These are phyloP conservation scores for Andrena camellia DNA, from an alignment of 2,888 invertebrate species.

Conservation along the genomic window DNA sequence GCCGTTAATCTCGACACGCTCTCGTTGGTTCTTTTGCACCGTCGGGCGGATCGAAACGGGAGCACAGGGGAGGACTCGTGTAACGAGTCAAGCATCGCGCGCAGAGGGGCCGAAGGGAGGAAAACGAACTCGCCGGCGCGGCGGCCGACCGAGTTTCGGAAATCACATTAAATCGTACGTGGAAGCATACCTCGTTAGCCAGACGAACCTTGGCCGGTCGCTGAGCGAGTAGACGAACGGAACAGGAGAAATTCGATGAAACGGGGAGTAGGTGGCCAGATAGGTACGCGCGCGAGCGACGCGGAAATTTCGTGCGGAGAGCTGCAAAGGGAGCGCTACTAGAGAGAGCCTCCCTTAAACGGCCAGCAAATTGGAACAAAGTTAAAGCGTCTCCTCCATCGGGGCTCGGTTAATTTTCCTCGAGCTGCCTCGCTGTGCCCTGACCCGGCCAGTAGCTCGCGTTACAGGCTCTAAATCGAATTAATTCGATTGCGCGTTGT, in stretches of 20 bases:
- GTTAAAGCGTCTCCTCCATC: conserved; percentile 55
- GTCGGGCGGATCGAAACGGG: background rate
- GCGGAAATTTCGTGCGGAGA: conserved; percentile 3
- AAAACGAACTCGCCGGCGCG: background rate
- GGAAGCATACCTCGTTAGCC: conserved; percentile 15
- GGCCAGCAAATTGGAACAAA: conserved; percentile 68
- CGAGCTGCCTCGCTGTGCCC: conserved; percentile 27
- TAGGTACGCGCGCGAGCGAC: conserved; percentile 2
- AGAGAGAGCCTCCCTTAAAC: conserved; percentile 47
- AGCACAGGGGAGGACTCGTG: background rate
- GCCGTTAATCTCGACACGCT: background rate
- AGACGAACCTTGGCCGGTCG: background rate
- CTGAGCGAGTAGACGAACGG: background rate
- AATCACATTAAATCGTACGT: conserved; percentile 60
- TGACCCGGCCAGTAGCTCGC: conserved; percentile 17
- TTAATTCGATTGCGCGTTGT: conserved; percentile 19
- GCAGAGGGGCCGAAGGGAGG: background rate
- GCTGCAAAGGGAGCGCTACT: conserved; percentile 15
- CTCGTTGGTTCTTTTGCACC: background rate
- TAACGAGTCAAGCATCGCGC: background rate
- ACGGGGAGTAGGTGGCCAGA: background rate
- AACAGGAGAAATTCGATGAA: conserved; percentile 31
- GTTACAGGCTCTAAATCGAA: conserved; percentile 18
- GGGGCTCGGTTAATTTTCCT: conserved; percentile 49
- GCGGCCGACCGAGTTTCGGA: conserved; percentile 40